Evolutionary conservation across 2,113 vertebrate genomes (phyloP).

Genomic region (Ginglymostoma cirratum): DNA sequence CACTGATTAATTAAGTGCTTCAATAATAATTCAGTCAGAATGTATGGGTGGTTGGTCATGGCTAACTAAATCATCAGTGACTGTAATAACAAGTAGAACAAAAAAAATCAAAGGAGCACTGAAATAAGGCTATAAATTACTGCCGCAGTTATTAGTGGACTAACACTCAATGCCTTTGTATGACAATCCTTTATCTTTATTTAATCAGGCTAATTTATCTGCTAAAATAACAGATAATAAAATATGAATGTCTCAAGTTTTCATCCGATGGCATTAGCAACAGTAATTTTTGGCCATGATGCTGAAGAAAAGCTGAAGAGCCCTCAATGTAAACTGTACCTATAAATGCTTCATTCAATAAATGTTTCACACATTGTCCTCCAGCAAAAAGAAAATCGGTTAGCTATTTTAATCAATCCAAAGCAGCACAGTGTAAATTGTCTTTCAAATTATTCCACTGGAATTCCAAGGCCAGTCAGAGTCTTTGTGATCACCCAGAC

Average conservation of each 20-base stretch:
- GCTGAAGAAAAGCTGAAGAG: neutral
- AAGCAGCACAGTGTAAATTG: neutral
- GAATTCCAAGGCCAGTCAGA: neutral
- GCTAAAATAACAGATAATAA: neutral
- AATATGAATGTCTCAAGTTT: neutral
- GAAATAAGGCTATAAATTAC: neutral
- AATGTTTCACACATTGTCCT: neutral
- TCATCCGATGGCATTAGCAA: neutral
- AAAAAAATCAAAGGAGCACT: neutral
- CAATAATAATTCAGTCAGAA: constrained; percentile 6
- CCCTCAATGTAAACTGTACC: neutral
- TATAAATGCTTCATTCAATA: neutral
- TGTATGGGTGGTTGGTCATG: neutral
- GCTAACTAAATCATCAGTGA: neutral
- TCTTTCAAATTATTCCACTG: neutral
- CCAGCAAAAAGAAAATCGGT: neutral
- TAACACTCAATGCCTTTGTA: neutral
- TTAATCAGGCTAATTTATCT: constrained; percentile 8
- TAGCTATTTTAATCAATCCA: neutral
- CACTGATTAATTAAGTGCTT: neutral
- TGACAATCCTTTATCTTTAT: neutral
- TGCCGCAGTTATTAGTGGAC: neutral
- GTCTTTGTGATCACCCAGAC: neutral
- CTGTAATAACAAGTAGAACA: neutral
- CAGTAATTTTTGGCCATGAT: neutral